Base-by-base conservation (phyloP, 1,140 invertebrate species). In the Drosophila mayri region DNA sequence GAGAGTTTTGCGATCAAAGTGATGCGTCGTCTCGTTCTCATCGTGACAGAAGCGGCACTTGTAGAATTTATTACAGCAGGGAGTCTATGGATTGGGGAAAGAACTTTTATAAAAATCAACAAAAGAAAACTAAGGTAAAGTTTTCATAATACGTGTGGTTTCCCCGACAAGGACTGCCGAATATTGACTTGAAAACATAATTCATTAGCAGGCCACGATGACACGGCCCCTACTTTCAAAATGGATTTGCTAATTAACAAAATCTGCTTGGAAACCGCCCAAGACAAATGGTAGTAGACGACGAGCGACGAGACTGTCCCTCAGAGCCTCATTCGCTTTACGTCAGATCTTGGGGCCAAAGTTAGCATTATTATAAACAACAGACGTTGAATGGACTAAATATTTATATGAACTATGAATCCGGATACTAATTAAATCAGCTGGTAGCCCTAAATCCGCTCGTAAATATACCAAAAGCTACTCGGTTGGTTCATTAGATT, bases 11-110 rank as follows among this genome's bases (percentile, higher is more conserved):
- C 97, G 94, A 92, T 97, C 96, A 44, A 98, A 95, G 25, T 95
- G 95, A 91, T 98, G 97, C 47, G 95, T 93, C 84, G 95, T 93
- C 84, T 98, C 97, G 54, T 96, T 95, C 76, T 97, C 96, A 93
- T 98, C 97, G 87, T 98, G 97, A 87, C 97, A 98, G 90, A 97
- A 97, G 32, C 97, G 94, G 90, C 97, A 98, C 65, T 96, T 96
- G 92, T 98, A 98, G 2, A 97, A 94, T 92, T 97, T 97, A 79
- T 96, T 95, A 93, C 97, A 98, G 88, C 97, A 98, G 57, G 97
- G 97, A 28, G 96, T 96, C 97, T 98, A 92, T 22, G 1, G 6
- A 30, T 30, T 11, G 11, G 55, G 11, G 20, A 55, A 25, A 35
- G 7, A 49, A 54, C 4, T 9, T 9, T 47, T 5, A 43, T 28